phyloP scores from a whole-genome alignment of 2,888 invertebrate genomes.

The Caenorhabditis sp. region DNA sequence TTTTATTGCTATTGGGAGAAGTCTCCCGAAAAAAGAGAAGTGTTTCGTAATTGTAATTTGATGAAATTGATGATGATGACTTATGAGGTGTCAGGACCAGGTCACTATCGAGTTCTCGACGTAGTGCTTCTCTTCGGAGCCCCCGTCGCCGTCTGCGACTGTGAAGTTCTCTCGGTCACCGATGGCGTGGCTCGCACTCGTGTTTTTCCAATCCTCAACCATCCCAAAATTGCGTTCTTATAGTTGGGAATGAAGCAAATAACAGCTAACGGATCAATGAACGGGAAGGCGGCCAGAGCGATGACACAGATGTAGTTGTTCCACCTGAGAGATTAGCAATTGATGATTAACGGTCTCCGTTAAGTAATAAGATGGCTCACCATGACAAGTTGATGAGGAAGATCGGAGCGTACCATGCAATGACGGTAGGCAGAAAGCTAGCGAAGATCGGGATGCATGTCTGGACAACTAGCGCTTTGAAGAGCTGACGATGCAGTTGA shows the following conservation, averaged over 20 bases:
- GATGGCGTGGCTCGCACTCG: neutral
- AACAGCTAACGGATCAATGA: constrained; percentile 39
- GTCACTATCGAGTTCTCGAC: neutral
- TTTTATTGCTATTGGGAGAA: no score
- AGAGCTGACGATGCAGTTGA: constrained; percentile 30
- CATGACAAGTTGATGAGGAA: constrained; percentile 39
- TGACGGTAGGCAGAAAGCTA: constrained; percentile 37
- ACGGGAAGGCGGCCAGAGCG: constrained; percentile 38
- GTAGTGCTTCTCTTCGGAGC: neutral
- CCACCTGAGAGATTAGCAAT: constrained; percentile 29
- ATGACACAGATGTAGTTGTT: constrained; percentile 38
- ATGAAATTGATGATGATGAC: no score
- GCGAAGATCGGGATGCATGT: constrained; percentile 53
- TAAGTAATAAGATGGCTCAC: constrained; percentile 10
- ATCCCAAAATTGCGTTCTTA: constrained; percentile 29
- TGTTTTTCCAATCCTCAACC: neutral
- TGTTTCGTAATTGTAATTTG: no score
- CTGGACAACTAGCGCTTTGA: constrained; percentile 51
- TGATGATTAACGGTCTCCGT: no score
- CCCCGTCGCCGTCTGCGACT: neutral
- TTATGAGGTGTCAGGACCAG: no score
- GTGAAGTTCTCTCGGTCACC: constrained; percentile 11
- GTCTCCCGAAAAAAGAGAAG: no score
- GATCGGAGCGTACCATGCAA: constrained; percentile 49
- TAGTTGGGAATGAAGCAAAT: constrained; percentile 53